These are phyloP conservation scores for Caradrina kadenii DNA, from an alignment of 2,888 invertebrate genomes.

Conservation along the genomic window DNA sequence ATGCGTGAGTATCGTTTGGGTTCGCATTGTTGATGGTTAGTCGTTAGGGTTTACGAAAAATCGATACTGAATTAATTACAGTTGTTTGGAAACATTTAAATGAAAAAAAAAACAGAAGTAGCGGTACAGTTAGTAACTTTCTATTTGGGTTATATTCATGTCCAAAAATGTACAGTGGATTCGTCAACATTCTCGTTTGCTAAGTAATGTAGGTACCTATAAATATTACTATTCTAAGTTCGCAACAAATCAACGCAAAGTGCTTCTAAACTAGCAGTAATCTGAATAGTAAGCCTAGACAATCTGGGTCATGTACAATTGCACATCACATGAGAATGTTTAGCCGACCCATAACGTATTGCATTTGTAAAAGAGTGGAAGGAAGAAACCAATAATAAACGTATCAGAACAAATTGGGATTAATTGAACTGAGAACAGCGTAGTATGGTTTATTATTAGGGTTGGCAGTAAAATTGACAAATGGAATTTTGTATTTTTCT, in stretches of 20 bases:
- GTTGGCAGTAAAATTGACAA: slow-evolving; percentile 9
- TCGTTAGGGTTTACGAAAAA: slow-evolving; percentile 29
- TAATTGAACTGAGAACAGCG: slow-evolving; percentile 52
- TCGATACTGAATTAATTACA: slow-evolving; percentile 8
- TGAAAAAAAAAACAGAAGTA: slow-evolving; percentile 1
- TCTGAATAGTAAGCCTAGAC: slow-evolving; percentile 3
- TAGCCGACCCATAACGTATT: slow-evolving; percentile 54
- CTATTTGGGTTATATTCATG: slow-evolving; percentile 15
- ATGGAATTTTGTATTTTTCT: neutral
- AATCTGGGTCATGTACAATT: slow-evolving; percentile 40
- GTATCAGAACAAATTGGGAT: slow-evolving; percentile 58
- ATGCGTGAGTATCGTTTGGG: slow-evolving; percentile 94
- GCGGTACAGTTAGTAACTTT: neutral
- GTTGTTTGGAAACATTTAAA: slow-evolving; percentile 11
- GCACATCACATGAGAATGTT: slow-evolving; percentile 40
- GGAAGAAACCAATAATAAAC: slow-evolving; percentile 63
- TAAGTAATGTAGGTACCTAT: no score
- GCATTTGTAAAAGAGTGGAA: slow-evolving; percentile 40
- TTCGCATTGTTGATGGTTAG: slow-evolving; percentile 31
- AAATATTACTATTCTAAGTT: neutral
- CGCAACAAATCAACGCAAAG: slow-evolving; percentile 4
- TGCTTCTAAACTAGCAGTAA: neutral
- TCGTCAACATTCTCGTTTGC: neutral
- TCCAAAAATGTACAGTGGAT: neutral
- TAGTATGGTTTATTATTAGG: slow-evolving; percentile 53